Percentiles rank a stretch among this genome's conserved stretches.
phyloP scores from a whole-genome alignment of 2,888 invertebrate genomes.

The Gastrophysa polygoni region DNA sequence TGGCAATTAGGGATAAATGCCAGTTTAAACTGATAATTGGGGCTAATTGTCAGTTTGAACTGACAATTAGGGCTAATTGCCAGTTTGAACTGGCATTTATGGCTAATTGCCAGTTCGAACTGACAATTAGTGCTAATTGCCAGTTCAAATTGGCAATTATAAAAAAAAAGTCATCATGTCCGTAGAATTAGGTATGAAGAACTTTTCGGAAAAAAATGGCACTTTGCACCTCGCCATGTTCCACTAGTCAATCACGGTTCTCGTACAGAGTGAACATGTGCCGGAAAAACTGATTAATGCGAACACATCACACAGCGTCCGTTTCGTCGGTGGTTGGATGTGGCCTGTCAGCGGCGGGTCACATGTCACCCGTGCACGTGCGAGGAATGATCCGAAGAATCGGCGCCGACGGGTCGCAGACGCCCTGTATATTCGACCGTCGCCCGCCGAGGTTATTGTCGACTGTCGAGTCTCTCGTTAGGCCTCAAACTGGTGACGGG shows the following conservation, averaged over 20 bases:
- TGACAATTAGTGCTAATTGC: too few species aligned
- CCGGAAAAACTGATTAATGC: constrained; percentile 29
- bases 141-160: too few species aligned
- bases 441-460: constrained; percentile 51
- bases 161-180: too few species aligned
- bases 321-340: constrained; percentile 25
- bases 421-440: constrained; percentile 34
- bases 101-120: too few species aligned
- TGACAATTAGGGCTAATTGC: too few species aligned
- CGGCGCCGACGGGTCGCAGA: constrained; percentile 38
- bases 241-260: constrained; percentile 46
- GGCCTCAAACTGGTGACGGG: constrained; percentile 40
- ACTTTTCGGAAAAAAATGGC: too few species aligned
- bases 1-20: too few species aligned
- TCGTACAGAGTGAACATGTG: constrained; percentile 42
- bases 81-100: too few species aligned
- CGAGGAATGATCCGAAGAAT: constrained; percentile 53
- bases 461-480: constrained; percentile 51
- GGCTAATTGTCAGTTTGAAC: too few species aligned
- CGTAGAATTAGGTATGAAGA: too few species aligned
- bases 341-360: constrained; percentile 25
- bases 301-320: constrained; percentile 39
- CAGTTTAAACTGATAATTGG: too few species aligned
- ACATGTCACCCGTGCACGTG: constrained; percentile 45
- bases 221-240: too few species aligned